Base-by-base conservation (phyloP, 2,888 invertebrate species). In the Synanthedon myopaeformis region DNA sequence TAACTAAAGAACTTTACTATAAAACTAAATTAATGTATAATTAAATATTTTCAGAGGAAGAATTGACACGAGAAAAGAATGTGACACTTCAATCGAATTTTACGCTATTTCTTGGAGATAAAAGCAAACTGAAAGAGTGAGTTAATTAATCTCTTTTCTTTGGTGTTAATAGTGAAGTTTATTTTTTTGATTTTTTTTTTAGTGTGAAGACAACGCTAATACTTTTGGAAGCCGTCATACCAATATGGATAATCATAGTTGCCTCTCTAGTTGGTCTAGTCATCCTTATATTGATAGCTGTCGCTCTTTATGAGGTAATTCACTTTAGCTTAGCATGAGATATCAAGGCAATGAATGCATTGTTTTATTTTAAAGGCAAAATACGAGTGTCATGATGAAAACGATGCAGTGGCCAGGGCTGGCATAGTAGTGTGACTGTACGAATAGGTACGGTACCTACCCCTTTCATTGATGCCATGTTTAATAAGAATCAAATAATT, bases 231-330 rank as follows among this genome's bases (percentile, higher is more conserved):
- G 58, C 50, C 0, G 1, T 19, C 0, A 63, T 75, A 1, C 67
- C 75, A 0, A 23, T 68, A 1, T 76, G 81, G 78, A 70, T 79
- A 0, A 69, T 74, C 10, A 57, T 82, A 0, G 56, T 67, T 0
- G 72, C 79, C 0, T 51, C 64, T 0, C 19, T 74, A 0, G 56
- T 80, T 2, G 83, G 72, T 1, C 56, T 83, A 0, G 13, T 74
- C 1, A 56, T 81, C 4, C 54, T 80, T 3, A 14, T 70, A 2
- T 55, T 79, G 10, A 59, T 80, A 0, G 62, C 62, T 0, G 62
- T 69, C n/a, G 61, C 64, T 6, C 65, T 82, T 0, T 66, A 69
- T 52, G 64, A 72, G 74, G 82, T 83, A 64, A 53, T 53, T 28
- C 28, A 28, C 28, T 28, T 28, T 10, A 35, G 8, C 35, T 35